Evolutionary conservation across 2,888 invertebrate species (phyloP), one percentile per base, ranked within the genome.

Genomic region (Eupeodes latifasciatus): DNA sequence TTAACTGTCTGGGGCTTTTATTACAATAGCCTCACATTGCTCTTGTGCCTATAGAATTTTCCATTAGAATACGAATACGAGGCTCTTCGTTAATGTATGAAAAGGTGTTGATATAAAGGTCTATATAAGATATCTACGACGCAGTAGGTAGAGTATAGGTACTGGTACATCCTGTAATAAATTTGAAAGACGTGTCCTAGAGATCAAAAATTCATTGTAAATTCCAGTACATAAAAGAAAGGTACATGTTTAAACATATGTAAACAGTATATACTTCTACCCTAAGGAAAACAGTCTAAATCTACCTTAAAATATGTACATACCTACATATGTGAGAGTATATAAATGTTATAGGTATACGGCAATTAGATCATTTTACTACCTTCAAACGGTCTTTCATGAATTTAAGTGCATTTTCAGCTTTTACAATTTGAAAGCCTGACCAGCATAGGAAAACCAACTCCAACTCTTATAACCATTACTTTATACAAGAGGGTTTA

Each of bases 1-100:
- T 71, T 51, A 40, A 16, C 62, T 82, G 78, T 82, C 79, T 82
- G 75, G 76, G 67, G 10, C 53, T 75, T 79, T 81, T 81, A 76
- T 81, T 59, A 44, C 34, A 6, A 44, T 27, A 12, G 9, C 77
- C 75, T 78, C 78, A 69, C 67, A 64, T 79, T 79, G 62, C 81
- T 81, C 57, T 78, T 57, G 14, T 51, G 72, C 81, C 36, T 55
- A 78, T 19, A 19, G 47, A 64, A 27, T 10, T 34, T 53, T 9
- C 53, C 53, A 69, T 69, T 34, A 14, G 5, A 5, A 27, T 49
- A 51, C 19, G 5, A 5, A 27, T 49, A 51, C 19, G 59, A 47
- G 53, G 11, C 10, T 36, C 36, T 69, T n/a, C 36, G 62, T 44
- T 44, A 6, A 12, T 14, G 9, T 53, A 71, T 57, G 44, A 71